A percentile compares a stretch with the other conserved stretches of the same genome.
phyloP scores from a whole-genome alignment of 2,797 vertebrate genomes.

The Sandelia bainsii region DNA sequence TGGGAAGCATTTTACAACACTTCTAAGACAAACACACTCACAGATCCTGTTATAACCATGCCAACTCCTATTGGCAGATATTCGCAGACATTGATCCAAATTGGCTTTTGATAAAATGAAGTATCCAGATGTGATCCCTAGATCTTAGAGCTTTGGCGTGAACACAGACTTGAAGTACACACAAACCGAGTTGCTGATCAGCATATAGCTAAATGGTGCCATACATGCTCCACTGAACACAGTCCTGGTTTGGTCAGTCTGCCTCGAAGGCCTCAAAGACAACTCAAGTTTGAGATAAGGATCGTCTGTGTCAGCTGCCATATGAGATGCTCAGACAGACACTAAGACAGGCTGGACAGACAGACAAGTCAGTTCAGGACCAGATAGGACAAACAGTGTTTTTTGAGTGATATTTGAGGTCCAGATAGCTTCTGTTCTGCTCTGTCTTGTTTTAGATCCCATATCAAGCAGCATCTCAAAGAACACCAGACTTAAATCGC shows the following conservation, averaged over 20 bases:
- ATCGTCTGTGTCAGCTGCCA: constrained; percentile 34
- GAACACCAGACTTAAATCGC: constrained; percentile 44
- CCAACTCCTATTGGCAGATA: constrained; percentile 57
- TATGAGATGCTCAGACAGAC: constrained; percentile 22
- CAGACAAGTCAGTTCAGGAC: constrained; percentile 13
- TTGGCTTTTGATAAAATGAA: constrained; percentile 57
- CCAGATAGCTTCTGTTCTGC: constrained; percentile 59
- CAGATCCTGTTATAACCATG: constrained; percentile 17
- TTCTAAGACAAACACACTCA: constrained; percentile 28
- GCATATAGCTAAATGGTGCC: background rate
- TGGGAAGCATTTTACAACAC: constrained; percentile 39
- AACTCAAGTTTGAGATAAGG: constrained; percentile 35
- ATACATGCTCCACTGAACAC: constrained; percentile 13
- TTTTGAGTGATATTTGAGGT: constrained; percentile 38
- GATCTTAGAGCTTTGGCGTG: constrained; percentile 18
- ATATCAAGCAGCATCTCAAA: constrained; percentile 46
- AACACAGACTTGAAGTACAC: constrained; percentile 17
- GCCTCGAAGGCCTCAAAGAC: constrained; percentile 19
- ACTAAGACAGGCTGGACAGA: constrained; percentile 11
- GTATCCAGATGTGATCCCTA: constrained; percentile 49
- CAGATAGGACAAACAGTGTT: constrained; percentile 8
- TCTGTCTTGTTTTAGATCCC: constrained; percentile 55
- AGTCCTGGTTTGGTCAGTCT: constrained; percentile 14
- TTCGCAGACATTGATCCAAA: constrained; percentile 54
- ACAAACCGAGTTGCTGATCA: constrained; percentile 2